Evolutionary conservation across 1,140 invertebrate species (phyloP).

Genomic region (Vanessa tameamea): DNA sequence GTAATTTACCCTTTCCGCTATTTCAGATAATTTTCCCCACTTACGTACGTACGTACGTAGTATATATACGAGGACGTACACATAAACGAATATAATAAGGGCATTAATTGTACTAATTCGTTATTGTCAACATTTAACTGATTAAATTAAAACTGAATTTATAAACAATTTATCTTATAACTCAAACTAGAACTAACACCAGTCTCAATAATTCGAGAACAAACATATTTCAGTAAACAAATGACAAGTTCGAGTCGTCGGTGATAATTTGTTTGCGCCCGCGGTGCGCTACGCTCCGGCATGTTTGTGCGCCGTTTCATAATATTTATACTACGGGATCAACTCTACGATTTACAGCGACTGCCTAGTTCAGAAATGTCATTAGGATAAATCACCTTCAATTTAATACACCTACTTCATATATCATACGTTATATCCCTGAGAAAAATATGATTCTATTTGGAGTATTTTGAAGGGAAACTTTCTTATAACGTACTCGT

Average conservation of each 20-base stretch:
- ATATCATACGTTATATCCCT: conserved; percentile 37
- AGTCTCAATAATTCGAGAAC: conserved; percentile 55
- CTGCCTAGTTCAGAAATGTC: conserved; percentile 51
- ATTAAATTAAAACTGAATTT: neutral
- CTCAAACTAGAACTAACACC: conserved; percentile 20
- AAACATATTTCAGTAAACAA: conserved; percentile 49
- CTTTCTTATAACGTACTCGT: conserved; percentile 17
- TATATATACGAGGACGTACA: too few species aligned
- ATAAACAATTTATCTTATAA: neutral
- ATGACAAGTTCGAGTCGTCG: conserved; percentile 53
- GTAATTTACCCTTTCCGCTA: too few species aligned
- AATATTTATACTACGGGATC: conserved; percentile 67
- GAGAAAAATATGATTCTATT: conserved; percentile 42
- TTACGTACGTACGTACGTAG: too few species aligned
- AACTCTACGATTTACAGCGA: conserved; percentile 52
- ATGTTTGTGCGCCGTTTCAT: conserved; percentile 42
- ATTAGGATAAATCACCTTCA: conserved; percentile 57
- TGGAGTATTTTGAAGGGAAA: conserved; percentile 5
- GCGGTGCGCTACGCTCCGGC: conserved; percentile 29
- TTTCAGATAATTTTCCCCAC: too few species aligned
- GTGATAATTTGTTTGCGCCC: conserved; percentile 61
- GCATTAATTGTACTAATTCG: too few species aligned
- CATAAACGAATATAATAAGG: too few species aligned
- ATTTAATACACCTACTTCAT: conserved; percentile 44
- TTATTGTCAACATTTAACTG: too few species aligned